A percentile compares a stretch with the other conserved stretches of the same genome.
Conservation (phyloP, 2,113 vertebrate genomes). For the Rhagologus leucostigma region DNA sequence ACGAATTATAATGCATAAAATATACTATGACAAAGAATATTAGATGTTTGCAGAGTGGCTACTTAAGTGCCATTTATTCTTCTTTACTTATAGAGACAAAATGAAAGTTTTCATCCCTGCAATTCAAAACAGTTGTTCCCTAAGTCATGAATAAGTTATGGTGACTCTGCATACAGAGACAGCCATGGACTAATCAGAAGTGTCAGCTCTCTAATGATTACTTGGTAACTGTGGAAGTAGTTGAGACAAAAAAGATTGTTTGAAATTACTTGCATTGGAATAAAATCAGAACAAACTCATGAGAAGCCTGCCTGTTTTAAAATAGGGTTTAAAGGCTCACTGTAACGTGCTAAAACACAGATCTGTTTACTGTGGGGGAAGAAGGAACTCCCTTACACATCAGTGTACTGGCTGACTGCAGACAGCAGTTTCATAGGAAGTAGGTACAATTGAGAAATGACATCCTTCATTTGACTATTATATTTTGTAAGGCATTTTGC, state of each 20-base stretch:
- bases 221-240: background rate
- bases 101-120: background rate
- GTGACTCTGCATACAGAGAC: background rate
- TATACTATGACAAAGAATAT: background rate
- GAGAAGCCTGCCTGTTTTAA: background rate
- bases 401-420: background rate
- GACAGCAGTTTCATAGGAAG: background rate
- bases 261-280: background rate
- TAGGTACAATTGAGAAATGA: background rate
- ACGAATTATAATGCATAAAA: background rate
- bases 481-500: background rate
- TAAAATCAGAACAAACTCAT: background rate
- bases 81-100: background rate
- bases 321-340: background rate
- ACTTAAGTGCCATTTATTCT: background rate
- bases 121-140: background rate
- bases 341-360: background rate
- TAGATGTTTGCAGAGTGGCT: background rate
- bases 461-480: background rate
- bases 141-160: background rate
- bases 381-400: background rate
- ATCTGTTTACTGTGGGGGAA: background rate
- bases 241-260: background rate
- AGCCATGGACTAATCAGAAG: background rate
- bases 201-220: background rate